Evolutionary conservation across 2,113 vertebrate genomes (phyloP).

Genomic region (Aepyceros melampus): DNA sequence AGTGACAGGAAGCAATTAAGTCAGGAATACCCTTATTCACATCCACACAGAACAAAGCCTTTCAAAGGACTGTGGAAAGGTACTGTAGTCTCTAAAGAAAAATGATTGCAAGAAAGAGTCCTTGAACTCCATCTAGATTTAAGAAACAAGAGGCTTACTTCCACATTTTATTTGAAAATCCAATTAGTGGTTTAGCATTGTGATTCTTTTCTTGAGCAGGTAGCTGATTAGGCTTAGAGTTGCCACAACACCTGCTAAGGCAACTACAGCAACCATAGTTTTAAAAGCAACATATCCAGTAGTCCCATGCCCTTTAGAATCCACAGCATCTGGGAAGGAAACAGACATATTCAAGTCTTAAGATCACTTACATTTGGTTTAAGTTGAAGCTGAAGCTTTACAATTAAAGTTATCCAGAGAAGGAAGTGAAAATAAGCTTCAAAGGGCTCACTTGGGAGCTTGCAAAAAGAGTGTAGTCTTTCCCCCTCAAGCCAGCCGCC

Average conservation of each 20-base stretch:
- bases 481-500: background rate
- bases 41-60: background rate
- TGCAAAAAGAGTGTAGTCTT: background rate
- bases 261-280: background rate
- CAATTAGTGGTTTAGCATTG: background rate
- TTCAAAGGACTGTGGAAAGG: background rate
- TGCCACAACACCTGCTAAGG: background rate
- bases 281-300: background rate
- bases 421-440: background rate
- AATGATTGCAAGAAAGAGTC: background rate
- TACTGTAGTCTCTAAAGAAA: background rate
- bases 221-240: background rate
- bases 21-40: background rate
- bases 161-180: constrained; percentile 42
- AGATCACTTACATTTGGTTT: background rate
- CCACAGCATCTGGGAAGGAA: constrained; percentile 11
- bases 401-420: background rate
- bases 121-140: background rate
- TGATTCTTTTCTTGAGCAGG: constrained; percentile 18
- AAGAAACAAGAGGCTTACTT: background rate
- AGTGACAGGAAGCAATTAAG: background rate
- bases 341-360: background rate
- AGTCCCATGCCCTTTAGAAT: background rate
- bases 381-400: background rate
- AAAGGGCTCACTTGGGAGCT: background rate